Evolutionary conservation across 2,888 invertebrate species (phyloP), one percentile per base, ranked within the genome.

Genomic region (Monochamus alternatus): DNA sequence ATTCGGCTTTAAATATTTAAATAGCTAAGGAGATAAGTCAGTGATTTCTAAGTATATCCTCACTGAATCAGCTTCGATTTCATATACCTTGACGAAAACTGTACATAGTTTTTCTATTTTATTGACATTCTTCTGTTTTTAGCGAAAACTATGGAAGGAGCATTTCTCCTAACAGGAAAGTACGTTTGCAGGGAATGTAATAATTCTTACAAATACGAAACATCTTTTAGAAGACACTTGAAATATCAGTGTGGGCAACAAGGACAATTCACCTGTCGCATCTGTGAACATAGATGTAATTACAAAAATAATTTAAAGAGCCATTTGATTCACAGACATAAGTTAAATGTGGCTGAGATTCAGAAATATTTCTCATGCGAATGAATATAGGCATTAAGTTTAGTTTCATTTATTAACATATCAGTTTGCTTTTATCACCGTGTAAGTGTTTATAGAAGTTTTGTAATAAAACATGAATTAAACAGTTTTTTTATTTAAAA

Each of bases 241-340:
- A 82, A 81, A 63, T 82, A 76, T 66, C 79, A 81, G 47, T 82
- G 82, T 69, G 81, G 76, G 31, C 75, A 74, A 58, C 76, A 72
- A 62, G 80, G 80, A 22, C 75, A 76, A 55, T 82, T 81, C 51
- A 73, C 79, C 43, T 82, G 82, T 75, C 51, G 58, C 7, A 12
- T 79, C 30, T 82, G 82, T 43, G 51, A 58, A 2, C 76, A 73
- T 55, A 75, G 52, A 60, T 79, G 77, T 59, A 77, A 77, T 44
- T 73, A 73, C 47, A 73, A 66, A 44, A 52, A 66, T n/a, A 67
- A 73, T 32, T 31, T 73, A 10, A 73, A 73, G 22, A 73, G 67
- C 31, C 73, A 73, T 31, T 43, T 65, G 12, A 38, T 73, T 1
- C 67, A 66, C 44, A 66, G 22, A 44, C 73, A 73, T n/a, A 73